A percentile compares a stretch with the other conserved stretches of the same genome.
Evolutionary conservation across 2,797 vertebrate species (phyloP).

Genomic region (Ambastaia sidthimunki): DNA sequence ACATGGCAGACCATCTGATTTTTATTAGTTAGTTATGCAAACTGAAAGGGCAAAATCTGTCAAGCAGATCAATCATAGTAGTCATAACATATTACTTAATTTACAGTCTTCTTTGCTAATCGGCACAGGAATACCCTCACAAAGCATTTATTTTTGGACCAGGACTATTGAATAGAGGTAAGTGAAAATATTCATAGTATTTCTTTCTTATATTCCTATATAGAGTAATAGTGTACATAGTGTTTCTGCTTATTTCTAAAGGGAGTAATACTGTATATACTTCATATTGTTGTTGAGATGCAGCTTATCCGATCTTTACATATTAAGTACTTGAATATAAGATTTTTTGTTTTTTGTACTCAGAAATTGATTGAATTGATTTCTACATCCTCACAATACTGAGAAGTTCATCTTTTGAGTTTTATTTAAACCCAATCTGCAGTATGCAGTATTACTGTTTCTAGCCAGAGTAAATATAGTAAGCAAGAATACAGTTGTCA

Average conservation of each 20-base stretch:
- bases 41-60: not conserved
- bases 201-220: not conserved
- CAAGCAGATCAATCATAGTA: not conserved
- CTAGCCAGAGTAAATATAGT: conserved; percentile 21
- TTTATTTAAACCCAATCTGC: not conserved
- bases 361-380: not conserved
- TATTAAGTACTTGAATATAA: too few relatives aligned
- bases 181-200: conserved; percentile 45
- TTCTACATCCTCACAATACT: not conserved
- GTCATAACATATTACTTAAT: not conserved
- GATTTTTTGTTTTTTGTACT: too few relatives aligned
- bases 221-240: not conserved
- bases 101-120: not conserved
- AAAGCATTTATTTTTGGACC: conserved; percentile 22
- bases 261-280: too few relatives aligned
- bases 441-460: not conserved
- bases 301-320: too few relatives aligned
- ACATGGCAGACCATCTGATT: not conserved
- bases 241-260: not conserved
- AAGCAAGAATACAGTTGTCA: conserved; percentile 17
- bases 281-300: not conserved
- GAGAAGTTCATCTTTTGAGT: not conserved
- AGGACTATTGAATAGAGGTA: conserved; percentile 29
- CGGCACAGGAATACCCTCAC: not conserved
- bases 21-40: not conserved